phyloP scores from a whole-genome alignment of 2,113 vertebrate species.

The Indri indri region DNA sequence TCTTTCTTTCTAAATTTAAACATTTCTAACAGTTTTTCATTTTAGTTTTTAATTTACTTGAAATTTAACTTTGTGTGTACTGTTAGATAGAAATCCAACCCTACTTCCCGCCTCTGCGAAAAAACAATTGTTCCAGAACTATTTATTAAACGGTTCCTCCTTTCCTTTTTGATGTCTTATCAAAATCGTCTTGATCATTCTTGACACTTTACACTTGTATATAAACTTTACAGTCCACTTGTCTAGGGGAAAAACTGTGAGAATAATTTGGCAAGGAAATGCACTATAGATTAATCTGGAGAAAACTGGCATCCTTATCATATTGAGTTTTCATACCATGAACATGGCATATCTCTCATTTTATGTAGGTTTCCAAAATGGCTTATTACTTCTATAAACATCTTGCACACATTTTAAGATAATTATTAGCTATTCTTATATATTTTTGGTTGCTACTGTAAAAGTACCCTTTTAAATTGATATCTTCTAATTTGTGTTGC shows the following conservation, averaged over 20 bases:
- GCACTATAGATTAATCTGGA: neutral
- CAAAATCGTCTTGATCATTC: neutral
- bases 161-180: neutral
- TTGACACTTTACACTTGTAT: neutral
- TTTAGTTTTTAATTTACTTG: neutral
- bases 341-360: neutral
- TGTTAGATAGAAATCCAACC: neutral
- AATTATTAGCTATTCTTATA: neutral
- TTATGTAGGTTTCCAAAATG: neutral
- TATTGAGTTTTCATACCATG: neutral
- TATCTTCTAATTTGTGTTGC: neutral
- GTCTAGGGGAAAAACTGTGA: neutral
- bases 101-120: neutral
- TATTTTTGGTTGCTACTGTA: neutral
- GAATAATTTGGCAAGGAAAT: conserved; percentile 1
- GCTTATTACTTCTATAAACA: neutral
- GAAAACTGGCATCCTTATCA: neutral
- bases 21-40: neutral
- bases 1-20: conserved; percentile 2
- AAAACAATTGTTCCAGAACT: neutral
- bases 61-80: neutral
- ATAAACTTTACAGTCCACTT: neutral
- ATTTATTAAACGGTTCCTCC: neutral
- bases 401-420: neutral
- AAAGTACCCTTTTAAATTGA: neutral